These are phyloP conservation scores for Petrocephalus microphthalmus DNA, from an alignment of 2,113 vertebrate species.

Conservation along the genomic window DNA sequence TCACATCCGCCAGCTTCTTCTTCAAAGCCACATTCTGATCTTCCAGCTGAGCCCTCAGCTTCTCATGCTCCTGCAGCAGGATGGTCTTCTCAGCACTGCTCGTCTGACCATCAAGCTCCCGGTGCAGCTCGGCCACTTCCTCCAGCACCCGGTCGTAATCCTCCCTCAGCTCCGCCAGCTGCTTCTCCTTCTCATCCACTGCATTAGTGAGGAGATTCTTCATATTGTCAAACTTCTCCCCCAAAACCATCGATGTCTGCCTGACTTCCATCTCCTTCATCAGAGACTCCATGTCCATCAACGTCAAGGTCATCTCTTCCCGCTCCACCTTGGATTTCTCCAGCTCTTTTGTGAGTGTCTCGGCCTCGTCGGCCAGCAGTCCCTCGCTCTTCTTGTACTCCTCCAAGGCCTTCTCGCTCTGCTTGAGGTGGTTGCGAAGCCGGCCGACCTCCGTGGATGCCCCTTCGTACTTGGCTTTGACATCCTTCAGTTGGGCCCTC, in stretches of 20 bases:
- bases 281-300: slow-evolving; percentile 59
- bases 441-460: slow-evolving; percentile 85
- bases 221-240: slow-evolving; percentile 83
- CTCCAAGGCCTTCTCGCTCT: slow-evolving; percentile 77
- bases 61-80: slow-evolving; percentile 65
- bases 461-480: slow-evolving; percentile 84
- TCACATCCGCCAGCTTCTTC: slow-evolving; percentile 67
- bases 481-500: slow-evolving; percentile 74
- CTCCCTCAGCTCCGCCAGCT: slow-evolving; percentile 64
- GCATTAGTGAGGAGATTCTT: slow-evolving; percentile 73
- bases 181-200: slow-evolving; percentile 74
- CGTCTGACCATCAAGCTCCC: slow-evolving; percentile 57
- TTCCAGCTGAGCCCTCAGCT: slow-evolving; percentile 60
- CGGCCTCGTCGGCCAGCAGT: slow-evolving; percentile 69
- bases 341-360: slow-evolving; percentile 68
- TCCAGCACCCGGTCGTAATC: slow-evolving; percentile 65
- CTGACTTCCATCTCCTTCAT: slow-evolving; percentile 59
- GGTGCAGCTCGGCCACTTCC: slow-evolving; percentile 68
- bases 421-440: slow-evolving; percentile 80
- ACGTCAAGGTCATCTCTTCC: slow-evolving; percentile 56
- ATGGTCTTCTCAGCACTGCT: slow-evolving; percentile 39
- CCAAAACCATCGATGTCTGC: slow-evolving; percentile 54
- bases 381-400: slow-evolving; percentile 78
- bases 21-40: slow-evolving; percentile 63
- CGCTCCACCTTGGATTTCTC: slow-evolving; percentile 55